Conservation (phyloP, 2,888 invertebrate species). For the Aquatica leii region DNA sequence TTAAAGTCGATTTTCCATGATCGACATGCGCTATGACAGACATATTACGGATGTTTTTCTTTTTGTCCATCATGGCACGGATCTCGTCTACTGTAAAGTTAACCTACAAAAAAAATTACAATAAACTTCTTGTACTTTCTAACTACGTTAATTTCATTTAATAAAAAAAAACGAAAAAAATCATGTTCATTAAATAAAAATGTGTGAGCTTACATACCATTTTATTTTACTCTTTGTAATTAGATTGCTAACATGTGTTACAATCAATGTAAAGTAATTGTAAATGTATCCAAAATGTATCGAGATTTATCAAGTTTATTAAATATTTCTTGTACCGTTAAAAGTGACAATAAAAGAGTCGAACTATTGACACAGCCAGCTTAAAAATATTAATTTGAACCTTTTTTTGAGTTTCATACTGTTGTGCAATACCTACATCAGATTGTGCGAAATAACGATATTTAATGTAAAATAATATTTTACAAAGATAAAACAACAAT, state of each 20-base stretch:
- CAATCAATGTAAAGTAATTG: no score
- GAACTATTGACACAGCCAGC: no score
- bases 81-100: slow-evolving; percentile 99
- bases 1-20: slow-evolving; percentile 99
- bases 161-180: no score
- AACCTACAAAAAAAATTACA: slow-evolving; percentile 79
- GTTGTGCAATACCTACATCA: slow-evolving; percentile 57
- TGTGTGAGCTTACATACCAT: slow-evolving; percentile 6
- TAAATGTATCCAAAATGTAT: no score
- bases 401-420: slow-evolving; percentile 45
- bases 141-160: no score
- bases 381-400: no score
- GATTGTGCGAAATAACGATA: not conserved
- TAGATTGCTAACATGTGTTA: no score
- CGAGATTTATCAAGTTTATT: no score
- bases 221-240: not conserved
- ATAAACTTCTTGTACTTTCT: no score
- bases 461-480: slow-evolving; percentile 22
- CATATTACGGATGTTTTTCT: slow-evolving; percentile 99
- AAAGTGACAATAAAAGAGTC: no score
- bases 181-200: not conserved
- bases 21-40: slow-evolving; percentile 99
- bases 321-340: no score
- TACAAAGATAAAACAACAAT: slow-evolving; percentile 1
- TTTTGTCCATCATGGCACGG: slow-evolving; percentile 99